These are phyloP conservation scores for Psilanteris sp. DNA, from an alignment of 1,140 invertebrate genomes.

Conservation along the genomic window DNA sequence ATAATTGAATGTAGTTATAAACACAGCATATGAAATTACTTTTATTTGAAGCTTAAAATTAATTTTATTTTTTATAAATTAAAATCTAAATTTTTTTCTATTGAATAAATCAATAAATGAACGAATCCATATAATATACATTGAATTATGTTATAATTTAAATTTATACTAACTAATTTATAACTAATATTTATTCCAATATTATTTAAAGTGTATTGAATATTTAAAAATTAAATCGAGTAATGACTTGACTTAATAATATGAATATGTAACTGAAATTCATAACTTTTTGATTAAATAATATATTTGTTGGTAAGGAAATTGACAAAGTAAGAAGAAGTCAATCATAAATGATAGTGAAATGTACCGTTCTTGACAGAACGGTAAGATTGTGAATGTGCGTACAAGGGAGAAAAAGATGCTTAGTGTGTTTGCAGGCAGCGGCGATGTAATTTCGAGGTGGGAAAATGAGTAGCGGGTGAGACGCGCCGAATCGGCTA, in stretches of 20 bases:
- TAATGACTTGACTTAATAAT: conserved; percentile 24
- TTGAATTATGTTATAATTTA: too few species aligned
- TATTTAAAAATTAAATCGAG: conserved; percentile 16
- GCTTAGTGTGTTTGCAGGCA: conserved; percentile 34
- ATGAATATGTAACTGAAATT: too few species aligned
- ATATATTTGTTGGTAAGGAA: conserved; percentile 14
- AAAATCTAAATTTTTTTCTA: too few species aligned
- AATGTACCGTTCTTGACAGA: conserved; percentile 36
- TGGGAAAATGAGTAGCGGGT: conserved; percentile 65
- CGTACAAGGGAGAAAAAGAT: conserved; percentile 38
- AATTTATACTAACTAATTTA: too few species aligned
- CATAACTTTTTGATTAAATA: conserved; percentile 46
- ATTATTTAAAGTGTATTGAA: too few species aligned
- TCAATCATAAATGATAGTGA: conserved; percentile 15
- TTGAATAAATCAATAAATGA: too few species aligned
- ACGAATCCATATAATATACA: too few species aligned
- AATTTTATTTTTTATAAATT: too few species aligned
- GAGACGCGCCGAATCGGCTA: conserved; percentile 65
- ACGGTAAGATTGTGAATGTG: conserved; percentile 36
- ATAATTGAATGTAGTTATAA: too few species aligned
- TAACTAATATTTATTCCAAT: too few species aligned
- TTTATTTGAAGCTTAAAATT: too few species aligned
- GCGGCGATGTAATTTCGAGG: conserved; percentile 62
- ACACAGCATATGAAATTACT: too few species aligned
- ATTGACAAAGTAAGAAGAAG: conserved; percentile 33